Conservation (phyloP, 2,888 invertebrate genomes). For the Nephrotoma guestfalica region DNA sequence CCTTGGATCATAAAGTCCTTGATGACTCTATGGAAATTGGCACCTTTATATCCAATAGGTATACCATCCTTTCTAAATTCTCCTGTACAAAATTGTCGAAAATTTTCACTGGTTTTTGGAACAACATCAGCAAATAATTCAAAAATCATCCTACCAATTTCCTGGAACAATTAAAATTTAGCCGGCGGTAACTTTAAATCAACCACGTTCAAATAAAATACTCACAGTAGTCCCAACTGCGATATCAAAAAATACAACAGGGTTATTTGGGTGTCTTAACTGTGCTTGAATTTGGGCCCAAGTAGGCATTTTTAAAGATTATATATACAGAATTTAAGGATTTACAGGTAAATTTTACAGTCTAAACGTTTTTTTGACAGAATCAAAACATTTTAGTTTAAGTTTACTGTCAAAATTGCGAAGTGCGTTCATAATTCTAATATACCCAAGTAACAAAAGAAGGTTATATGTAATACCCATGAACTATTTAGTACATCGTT, state of each 20-base stretch:
- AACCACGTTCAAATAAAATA: neutral
- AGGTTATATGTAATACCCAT: too few relatives aligned
- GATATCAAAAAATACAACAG: constrained; percentile 96
- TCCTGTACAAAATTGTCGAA: constrained; percentile 96
- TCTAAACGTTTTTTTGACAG: neutral
- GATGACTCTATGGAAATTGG: constrained; percentile 93
- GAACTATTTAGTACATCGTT: too few relatives aligned
- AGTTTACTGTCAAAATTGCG: neutral
- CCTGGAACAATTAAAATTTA: constrained; percentile 37
- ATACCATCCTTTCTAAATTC: constrained; percentile 93
- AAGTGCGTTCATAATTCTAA: neutral
- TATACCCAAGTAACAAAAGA: neutral
- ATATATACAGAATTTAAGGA: neutral
- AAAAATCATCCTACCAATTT: constrained; percentile 95
- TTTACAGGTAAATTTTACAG: neutral
- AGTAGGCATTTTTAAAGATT: constrained; percentile 57
- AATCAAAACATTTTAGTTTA: neutral
- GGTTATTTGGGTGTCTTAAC: constrained; percentile 82
- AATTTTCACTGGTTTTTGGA: constrained; percentile 94
- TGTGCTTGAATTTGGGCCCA: constrained; percentile 92
- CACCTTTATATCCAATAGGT: constrained; percentile 91
- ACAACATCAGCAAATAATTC: constrained; percentile 95
- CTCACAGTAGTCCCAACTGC: constrained; percentile 85
- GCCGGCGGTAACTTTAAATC: constrained; percentile 6
- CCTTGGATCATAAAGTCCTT: constrained; percentile 99